A percentile compares a stretch with the other conserved stretches of the same genome.
phyloP scores from a whole-genome alignment of 1,140 invertebrate species.

The Drosophila murphyi region DNA sequence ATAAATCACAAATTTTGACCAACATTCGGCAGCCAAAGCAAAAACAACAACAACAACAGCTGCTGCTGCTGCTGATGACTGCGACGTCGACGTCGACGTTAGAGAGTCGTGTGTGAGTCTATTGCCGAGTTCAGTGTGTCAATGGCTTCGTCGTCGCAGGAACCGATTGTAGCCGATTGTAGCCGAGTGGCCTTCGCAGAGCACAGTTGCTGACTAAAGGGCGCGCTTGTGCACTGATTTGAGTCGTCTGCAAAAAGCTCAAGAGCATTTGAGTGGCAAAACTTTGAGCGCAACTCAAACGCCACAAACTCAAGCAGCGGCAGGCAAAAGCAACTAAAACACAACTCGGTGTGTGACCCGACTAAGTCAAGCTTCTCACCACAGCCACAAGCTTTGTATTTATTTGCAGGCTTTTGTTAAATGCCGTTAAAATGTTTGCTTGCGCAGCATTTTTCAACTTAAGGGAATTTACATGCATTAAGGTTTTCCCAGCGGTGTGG shows the following conservation, averaged over 20 bases:
- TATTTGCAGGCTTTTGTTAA: constrained; percentile 26
- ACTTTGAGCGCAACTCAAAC: constrained; percentile 1
- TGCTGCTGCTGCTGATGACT: constrained; percentile 5
- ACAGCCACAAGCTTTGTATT: constrained; percentile 15
- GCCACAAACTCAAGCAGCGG: constrained; percentile 12
- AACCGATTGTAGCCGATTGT: constrained; percentile 35
- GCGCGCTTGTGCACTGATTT: constrained; percentile 59
- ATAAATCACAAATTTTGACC: constrained; percentile 75
- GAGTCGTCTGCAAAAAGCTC: constrained; percentile 37
- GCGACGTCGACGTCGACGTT: constrained; percentile 46
- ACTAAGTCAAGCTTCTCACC: constrained; percentile 44
- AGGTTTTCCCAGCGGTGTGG: background rate
- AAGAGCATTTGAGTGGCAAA: constrained; percentile 42
- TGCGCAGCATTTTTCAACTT: constrained; percentile 70
- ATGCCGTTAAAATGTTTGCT: constrained; percentile 60
- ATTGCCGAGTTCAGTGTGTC: constrained; percentile 75
- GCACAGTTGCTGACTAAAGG: constrained; percentile 46
- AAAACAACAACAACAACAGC: background rate
- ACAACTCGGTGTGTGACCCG: constrained; percentile 13
- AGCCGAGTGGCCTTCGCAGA: constrained; percentile 36
- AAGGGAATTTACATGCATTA: constrained; percentile 76
- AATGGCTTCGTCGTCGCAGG: constrained; percentile 35
- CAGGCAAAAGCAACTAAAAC: background rate
- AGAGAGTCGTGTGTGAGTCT: background rate
- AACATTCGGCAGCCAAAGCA: constrained; percentile 36